phyloP scores from a whole-genome alignment of 2,888 invertebrate species.

The Caenorhabditis sp. region DNA sequence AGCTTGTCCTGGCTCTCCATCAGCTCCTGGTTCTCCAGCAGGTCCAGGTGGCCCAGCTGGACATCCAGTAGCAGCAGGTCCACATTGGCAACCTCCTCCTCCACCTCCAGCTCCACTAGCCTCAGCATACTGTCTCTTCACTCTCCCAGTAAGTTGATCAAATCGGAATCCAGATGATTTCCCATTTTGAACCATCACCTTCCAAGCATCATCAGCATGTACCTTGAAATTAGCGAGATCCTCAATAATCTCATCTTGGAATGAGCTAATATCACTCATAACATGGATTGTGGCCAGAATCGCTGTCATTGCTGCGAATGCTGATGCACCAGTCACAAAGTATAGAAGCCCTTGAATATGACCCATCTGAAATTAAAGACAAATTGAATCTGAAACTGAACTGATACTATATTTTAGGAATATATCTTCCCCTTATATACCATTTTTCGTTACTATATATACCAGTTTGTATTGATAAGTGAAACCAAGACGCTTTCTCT shows the following conservation, averaged over 20 bases:
- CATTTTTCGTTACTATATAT: too few species aligned
- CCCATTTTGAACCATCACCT: slow-evolving; percentile 38
- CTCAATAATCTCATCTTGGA: slow-evolving; percentile 22
- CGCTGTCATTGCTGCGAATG: slow-evolving; percentile 31
- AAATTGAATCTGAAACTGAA: too few species aligned
- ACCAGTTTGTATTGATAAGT: too few species aligned
- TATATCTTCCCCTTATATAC: too few species aligned
- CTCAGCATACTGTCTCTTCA: slow-evolving; percentile 35
- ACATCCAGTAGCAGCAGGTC: slow-evolving; percentile 43
- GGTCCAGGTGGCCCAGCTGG: slow-evolving; percentile 51
- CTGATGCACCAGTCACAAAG: slow-evolving; percentile 36
- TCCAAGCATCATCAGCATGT: slow-evolving; percentile 48
- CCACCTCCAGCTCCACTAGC: slow-evolving; percentile 9
- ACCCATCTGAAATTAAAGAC: slow-evolving; percentile 19
- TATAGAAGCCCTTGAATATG: slow-evolving; percentile 38
- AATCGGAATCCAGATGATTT: slow-evolving; percentile 32
- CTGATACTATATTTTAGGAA: too few species aligned
- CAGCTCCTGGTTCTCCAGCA: slow-evolving; percentile 40
- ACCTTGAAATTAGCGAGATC: slow-evolving; percentile 47
- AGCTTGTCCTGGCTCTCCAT: slow-evolving; percentile 39
- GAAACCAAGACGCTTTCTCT: too few species aligned
- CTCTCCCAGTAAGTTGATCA: slow-evolving; percentile 39
- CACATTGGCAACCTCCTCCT: slow-evolving; percentile 42
- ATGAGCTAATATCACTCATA: slow-evolving; percentile 34
- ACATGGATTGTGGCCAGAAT: slow-evolving; percentile 36